A percentile compares a stretch with the other conserved stretches of the same genome.
Conservation (phyloP, 2,113 vertebrate genomes). For the Labrus mixtus region DNA sequence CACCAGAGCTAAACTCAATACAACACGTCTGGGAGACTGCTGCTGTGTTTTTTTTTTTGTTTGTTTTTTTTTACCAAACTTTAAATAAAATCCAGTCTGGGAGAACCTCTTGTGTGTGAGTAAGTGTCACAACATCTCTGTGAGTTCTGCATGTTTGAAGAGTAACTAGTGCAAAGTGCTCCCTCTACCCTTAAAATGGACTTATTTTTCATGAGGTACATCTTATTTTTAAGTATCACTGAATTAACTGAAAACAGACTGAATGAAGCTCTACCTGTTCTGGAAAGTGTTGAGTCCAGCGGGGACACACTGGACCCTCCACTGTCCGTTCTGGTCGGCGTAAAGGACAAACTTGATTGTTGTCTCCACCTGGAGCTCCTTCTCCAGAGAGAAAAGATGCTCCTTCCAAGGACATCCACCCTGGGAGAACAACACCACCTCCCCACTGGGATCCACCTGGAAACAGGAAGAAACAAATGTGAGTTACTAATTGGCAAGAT, state of each 20-base stretch:
- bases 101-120: background rate
- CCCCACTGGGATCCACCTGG: constrained; percentile 90
- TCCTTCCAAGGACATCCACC: constrained; percentile 97
- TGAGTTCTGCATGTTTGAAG: background rate
- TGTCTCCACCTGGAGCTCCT: constrained; percentile 79
- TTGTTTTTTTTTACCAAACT: too few relatives aligned
- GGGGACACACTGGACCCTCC: constrained; percentile 95
- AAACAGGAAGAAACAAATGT: constrained; percentile 25
- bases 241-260: background rate
- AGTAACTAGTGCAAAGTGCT: background rate
- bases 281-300: constrained; percentile 88
- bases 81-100: background rate
- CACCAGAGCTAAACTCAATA: constrained; percentile 37
- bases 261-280: constrained; percentile 84
- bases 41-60: background rate
- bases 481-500: background rate
- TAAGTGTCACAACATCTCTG: constrained; percentile 12
- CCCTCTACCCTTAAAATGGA: background rate
- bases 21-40: constrained; percentile 36
- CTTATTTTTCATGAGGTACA: too few relatives aligned
- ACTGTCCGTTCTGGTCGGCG: constrained; percentile 87
- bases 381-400: constrained; percentile 90
- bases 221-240: too few relatives aligned
- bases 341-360: constrained; percentile 90
- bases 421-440: constrained; percentile 85